Evolutionary conservation across 1,140 invertebrate genomes (phyloP).

Genomic region (Coptotermes formosanus): DNA sequence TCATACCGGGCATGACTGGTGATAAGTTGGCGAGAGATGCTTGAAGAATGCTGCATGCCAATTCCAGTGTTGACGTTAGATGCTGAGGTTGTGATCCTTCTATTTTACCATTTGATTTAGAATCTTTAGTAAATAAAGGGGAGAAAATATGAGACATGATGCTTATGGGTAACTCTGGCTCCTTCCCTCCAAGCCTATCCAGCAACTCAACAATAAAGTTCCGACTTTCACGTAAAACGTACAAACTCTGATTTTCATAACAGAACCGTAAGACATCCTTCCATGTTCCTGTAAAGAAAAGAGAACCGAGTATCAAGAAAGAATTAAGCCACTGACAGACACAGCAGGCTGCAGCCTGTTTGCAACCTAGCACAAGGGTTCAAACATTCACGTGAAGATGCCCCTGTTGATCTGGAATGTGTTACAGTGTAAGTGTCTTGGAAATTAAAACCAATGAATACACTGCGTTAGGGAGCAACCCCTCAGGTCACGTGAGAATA

Average conservation of each 20-base stretch:
- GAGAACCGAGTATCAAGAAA: background rate
- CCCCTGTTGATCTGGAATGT: too few relatives aligned
- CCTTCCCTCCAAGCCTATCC: background rate
- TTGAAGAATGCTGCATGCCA: slow-evolving; percentile 21
- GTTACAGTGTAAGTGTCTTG: too few relatives aligned
- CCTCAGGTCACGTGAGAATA: too few relatives aligned
- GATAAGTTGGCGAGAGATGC: background rate
- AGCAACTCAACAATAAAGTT: slow-evolving; percentile 20
- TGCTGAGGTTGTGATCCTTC: background rate
- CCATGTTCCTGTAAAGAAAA: slow-evolving; percentile 24
- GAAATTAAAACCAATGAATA: background rate
- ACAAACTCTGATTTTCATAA: slow-evolving; percentile 26
- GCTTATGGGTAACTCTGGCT: background rate
- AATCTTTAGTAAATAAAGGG: background rate
- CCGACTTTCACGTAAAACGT: slow-evolving; percentile 23
- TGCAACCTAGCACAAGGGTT: too few relatives aligned
- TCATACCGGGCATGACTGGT: background rate
- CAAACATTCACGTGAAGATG: too few relatives aligned
- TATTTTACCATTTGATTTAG: background rate
- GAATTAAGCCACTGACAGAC: too few relatives aligned
- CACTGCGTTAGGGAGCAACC: too few relatives aligned
- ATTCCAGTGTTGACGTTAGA: background rate
- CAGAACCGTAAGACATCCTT: slow-evolving; percentile 20
- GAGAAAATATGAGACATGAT: slow-evolving; percentile 14
- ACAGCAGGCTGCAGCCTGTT: too few relatives aligned